Evolutionary conservation across 2,797 vertebrate species (phyloP), one percentile per base, ranked within the genome.

Genomic region (Megalops cyprinoides): DNA sequence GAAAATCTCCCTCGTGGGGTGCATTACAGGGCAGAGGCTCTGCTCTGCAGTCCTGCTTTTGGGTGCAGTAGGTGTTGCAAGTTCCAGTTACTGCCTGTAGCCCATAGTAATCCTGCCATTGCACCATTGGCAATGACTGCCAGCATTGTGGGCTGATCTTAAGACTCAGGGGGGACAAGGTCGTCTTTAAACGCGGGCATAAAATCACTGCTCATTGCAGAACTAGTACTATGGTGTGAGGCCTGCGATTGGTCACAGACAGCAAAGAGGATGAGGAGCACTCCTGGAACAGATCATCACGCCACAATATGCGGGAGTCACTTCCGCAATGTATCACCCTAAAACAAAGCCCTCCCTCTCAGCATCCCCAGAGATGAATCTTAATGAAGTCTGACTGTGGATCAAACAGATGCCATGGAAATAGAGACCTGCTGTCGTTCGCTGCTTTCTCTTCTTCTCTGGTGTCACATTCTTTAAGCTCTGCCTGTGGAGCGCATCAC

Each of bases 1-100:
- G 83, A 87, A n/a, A 82, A 85, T 87, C 86, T 87, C 85, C 83
- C 55, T 82, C 73, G 73, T 42, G 65, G 34, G 34, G 4, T 8
- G 4, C 34, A 34, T 69, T 69, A 65, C 14, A 34, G 55, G 23
- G 34, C 15, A 18, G 28, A 37, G 23, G 65, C 3, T 3, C 15
- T 1, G 14, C 20, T 4, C 37, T 44, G 65, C 34, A 7, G 65
- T 6, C 65, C 9, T 23, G 20, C 65, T 20, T 42, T n/a, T 42
- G 65, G 34, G 15, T n/a, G n/a, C n/a, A 8, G 37, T 1, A 18
- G 12, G 0, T 12, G 65, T 42, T n/a, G 4, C 15, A 18, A 23
- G 15, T 1, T 7, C 6, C 37, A 34, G 65, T 6, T 14, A 20
- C 5, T 15, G 62, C 62, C 62, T 37, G 10, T 23, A 2, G 14